phyloP scores from a whole-genome alignment of 2,888 invertebrate genomes.

The Hesperia comma region DNA sequence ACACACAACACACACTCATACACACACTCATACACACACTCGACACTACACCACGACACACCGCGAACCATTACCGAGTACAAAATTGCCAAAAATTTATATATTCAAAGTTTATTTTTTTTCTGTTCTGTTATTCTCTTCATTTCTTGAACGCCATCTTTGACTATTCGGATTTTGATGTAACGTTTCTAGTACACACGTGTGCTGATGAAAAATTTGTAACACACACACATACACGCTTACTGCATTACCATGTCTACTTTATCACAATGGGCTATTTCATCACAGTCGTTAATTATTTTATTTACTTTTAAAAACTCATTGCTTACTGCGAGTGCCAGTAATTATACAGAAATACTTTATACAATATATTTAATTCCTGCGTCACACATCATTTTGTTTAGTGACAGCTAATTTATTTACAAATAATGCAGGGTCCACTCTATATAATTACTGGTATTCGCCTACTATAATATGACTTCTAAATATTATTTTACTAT shows the following conservation, averaged over 20 bases:
- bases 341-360: neutral
- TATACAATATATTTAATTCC: conserved; percentile 3
- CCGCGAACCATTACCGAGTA: conserved; percentile 74
- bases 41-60: conserved; percentile 44
- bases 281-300: conserved; percentile 31
- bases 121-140: conserved; percentile 48
- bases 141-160: conserved; percentile 20
- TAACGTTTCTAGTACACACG: neutral
- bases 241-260: conserved; percentile 15
- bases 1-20: conserved; percentile 21
- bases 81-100: conserved; percentile 81
- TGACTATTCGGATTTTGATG: conserved; percentile 11
- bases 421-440: conserved; percentile 9
- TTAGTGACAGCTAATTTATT: conserved; percentile 24
- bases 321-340: neutral
- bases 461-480: conserved; percentile 16
- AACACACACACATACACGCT: conserved; percentile 12
- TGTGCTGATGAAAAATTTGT: conserved; percentile 10
- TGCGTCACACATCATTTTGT: conserved; percentile 17
- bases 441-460: conserved; percentile 21
- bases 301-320: conserved; percentile 23
- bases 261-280: conserved; percentile 35
- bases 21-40: conserved; percentile 20
- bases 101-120: conserved; percentile 55
- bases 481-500: conserved; percentile 24